Base-by-base conservation (phyloP, 2,888 invertebrate genomes). In the Sericinus montela region DNA sequence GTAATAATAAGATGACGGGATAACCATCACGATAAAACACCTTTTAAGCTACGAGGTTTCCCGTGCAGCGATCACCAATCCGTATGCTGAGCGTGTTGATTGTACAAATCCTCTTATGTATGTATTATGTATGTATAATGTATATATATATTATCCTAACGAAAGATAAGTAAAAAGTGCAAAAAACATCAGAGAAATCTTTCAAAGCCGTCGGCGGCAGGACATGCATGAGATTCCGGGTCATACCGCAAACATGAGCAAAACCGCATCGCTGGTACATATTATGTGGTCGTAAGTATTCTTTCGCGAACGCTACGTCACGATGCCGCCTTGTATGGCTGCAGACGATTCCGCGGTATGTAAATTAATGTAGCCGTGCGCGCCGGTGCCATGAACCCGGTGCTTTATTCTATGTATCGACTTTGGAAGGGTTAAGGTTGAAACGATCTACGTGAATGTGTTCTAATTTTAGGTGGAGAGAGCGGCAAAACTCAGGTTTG, bases 261-360 rank as follows among this genome's bases (percentile, higher is more conserved):
- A 7, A 35, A 15, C 36, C 36, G 11, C 16, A 19, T 16, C 35
- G 36, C 32, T 16, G 36, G 16, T 10, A 19, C 36, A 15, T 36
- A 36, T 36, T 36, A 16, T 16, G 36, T 8, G 36, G 36, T 36
- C 36, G 7, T 36, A 36, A 15, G 15, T 16, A 36, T 36, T 36
- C 16, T 36, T 36, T 32, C 32, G 29, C 41, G n/a, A 14, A 15
- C 41, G 14, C 41, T 30, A 14, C 13, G 30, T 41, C 41, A 41
- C 41, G 41, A 41, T 29, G 30, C 8, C 15, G 25, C 41, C 41
- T 41, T 41, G 16, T 41, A 41, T 16, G 41, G 41, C 11, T 32
- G n/a, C 32, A 11, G 32, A 32, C 32, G 32, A 32, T 32, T 5
- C 14, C 29, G 30, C 25, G 10, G 40, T 41, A 41, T 41, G 41